Base-by-base conservation (phyloP, 1,140 invertebrate genomes). In the Apis laboriosa region DNA sequence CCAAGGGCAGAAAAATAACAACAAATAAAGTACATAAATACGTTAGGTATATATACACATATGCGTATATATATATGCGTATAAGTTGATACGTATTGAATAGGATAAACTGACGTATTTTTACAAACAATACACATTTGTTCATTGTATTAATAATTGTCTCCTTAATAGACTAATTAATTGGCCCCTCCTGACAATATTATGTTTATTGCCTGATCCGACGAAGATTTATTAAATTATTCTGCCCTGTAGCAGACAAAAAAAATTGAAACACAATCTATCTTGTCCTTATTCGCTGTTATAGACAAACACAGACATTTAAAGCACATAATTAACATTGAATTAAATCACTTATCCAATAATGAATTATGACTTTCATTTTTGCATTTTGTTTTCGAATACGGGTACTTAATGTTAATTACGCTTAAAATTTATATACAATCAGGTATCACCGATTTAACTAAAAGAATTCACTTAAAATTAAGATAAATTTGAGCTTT, bases 401-500 rank as follows among this genome's bases (percentile, higher is more conserved):
- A 81, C 55, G 21, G n/a, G 24, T 55, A 24, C 61, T 56, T 53
- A 73, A 66, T 67, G 15, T 71, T 53, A 58, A 51, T 64, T 80
- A 64, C 60, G 51, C 21, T 64, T 64, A 56, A 21, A 75, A 60
- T 74, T 43, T 83, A 84, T 82, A 61, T 82, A 79, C 75, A 56
- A 15, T 70, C 66, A 60, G 28, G 43, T 85, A 64, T 77, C 68
- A 81, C 19, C 24, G 60, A 68, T 70, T 80, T 19, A 76, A 43
- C 11, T 53, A 53, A 67, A 76, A 51, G 21, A 8, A 34, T 63
- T 58, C 24, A 53, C 51, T 73, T 49, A 24, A 58, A 60, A 73
- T 17, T 81, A 19, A 51, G 12, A 53, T 67, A 71, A 60, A 17
- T 43, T 71, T 43, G 75, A 86, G 34, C 79, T 95, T 43, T 97